Base-by-base conservation (phyloP, 2,113 vertebrate genomes). In the Morone saxatilis region DNA sequence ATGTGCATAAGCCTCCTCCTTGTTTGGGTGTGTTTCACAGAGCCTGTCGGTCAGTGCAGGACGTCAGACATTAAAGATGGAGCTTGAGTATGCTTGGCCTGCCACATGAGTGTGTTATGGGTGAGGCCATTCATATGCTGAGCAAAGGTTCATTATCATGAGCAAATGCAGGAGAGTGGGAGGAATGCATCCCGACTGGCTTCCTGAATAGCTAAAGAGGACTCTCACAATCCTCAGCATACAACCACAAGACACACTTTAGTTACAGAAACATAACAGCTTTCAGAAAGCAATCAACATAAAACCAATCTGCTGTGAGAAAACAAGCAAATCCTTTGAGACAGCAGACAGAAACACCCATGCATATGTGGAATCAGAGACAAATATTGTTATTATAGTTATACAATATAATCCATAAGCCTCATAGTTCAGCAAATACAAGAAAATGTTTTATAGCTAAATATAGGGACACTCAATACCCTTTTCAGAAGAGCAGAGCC, bases 101-200 rank as follows among this genome's bases (percentile, higher is more conserved):
- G 56, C 81, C 86, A 80, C 73, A 86, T 76, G 76, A 89, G 80
- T 72, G 81, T 73, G 89, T 83, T 83, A 82, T 82, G 81, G 80
- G 56, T 20, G 70, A 75, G 71, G 66, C 83, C 71, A 91, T 94
- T 95, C 93, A 91, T 83, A 92, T 91, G 90, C 82, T 90, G 92
- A 94, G 91, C 71, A 90, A 87, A 89, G 53, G 63, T 73, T 89
- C 87, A 92, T 94, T 93, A 92, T 90, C 85, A 89, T 84, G 80
- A 84, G 81, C 82, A 91, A 93, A 93, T 71, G 84, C 81, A 78
- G 51, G 70, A 56, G 77, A 88, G 91, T 78, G 80, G 81, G 74
- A 78, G 85, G 87, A 84, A 84, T 83, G 81, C 84, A 84, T 74
- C 61, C 60, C 0, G 38, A 72, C 50, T 31, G 53, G 81, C 62